These are phyloP conservation scores for Lepidotrigona ventralis DNA, from an alignment of 1,140 invertebrate species.

Conservation along the genomic window DNA sequence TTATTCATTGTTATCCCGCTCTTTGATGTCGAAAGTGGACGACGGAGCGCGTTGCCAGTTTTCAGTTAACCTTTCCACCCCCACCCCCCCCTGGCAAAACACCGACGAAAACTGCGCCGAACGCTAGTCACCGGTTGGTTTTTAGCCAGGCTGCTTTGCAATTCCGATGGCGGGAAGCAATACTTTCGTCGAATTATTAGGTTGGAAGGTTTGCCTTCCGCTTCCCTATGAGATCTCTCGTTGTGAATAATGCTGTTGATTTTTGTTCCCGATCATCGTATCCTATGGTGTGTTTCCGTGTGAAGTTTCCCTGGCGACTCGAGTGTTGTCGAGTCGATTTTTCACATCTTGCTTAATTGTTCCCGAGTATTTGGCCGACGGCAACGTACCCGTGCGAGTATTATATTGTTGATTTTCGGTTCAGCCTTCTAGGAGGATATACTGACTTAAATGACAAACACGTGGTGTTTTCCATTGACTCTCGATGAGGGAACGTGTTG, in stretches of 20 bases:
- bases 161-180: slow-evolving; percentile 23
- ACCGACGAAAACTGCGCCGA: background rate
- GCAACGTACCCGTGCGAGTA: background rate
- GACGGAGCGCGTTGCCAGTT: slow-evolving; percentile 33
- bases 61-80: slow-evolving; percentile 17
- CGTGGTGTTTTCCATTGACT: too few species aligned
- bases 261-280: background rate
- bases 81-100: background rate
- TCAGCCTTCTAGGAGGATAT: too few species aligned
- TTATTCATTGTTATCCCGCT: slow-evolving; percentile 36
- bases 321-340: background rate
- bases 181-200: slow-evolving; percentile 29
- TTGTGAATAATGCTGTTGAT: background rate
- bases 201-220: background rate
- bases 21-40: slow-evolving; percentile 36
- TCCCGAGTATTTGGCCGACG: background rate
- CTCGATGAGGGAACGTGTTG: too few species aligned
- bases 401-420: background rate
- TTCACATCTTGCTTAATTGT: background rate
- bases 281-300: background rate
- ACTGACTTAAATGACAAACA: too few species aligned
- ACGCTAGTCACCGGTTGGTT: slow-evolving; percentile 15
- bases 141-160: slow-evolving; percentile 33
- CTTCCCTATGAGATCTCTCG: background rate
- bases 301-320: background rate